A percentile compares a stretch with the other conserved stretches of the same genome.
Evolutionary conservation across 2,797 vertebrate genomes (phyloP).

Genomic region (Poecilia velifera): DNA sequence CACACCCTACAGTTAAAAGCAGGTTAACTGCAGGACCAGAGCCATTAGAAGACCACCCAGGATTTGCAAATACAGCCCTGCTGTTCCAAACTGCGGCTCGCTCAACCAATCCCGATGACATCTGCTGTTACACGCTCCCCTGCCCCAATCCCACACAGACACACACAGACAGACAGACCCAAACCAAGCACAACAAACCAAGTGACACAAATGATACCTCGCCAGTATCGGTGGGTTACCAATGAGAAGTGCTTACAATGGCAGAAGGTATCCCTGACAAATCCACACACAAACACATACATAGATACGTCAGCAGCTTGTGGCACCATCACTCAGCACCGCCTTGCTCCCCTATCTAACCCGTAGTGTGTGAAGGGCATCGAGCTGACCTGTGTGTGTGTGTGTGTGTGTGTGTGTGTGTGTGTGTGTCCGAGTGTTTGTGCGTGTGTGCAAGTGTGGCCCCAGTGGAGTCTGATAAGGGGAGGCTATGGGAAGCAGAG

Average conservation of each 20-base stretch:
- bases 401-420: constrained; percentile 52
- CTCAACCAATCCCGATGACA: constrained; percentile 76
- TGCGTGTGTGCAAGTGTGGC: constrained; percentile 52
- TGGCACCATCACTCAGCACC: constrained; percentile 79
- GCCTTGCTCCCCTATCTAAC: constrained; percentile 73
- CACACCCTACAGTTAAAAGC: constrained; percentile 83
- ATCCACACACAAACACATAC: constrained; percentile 65
- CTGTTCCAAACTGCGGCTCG: constrained; percentile 73
- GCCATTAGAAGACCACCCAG: constrained; percentile 83
- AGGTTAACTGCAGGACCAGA: constrained; percentile 81
- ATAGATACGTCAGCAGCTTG: constrained; percentile 76
- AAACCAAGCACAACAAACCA: constrained; percentile 72
- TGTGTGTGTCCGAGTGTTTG: constrained; percentile 31
- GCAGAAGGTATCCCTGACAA: constrained; percentile 75
- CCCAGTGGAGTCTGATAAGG: constrained; percentile 80
- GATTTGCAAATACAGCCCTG: constrained; percentile 78
- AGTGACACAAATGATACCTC: constrained; percentile 79
- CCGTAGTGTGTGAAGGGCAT: constrained; percentile 81
- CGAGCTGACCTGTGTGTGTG: constrained; percentile 68
- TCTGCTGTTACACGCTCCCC: constrained; percentile 75
- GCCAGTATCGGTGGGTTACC: constrained; percentile 70
- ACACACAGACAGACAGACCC: constrained; percentile 41
- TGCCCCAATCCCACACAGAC: constrained; percentile 61
- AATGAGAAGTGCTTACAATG: constrained; percentile 78
- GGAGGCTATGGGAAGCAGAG: constrained; percentile 79